Evolutionary conservation across 2,888 invertebrate species (phyloP), one percentile per base, ranked within the genome.

Genomic region (Drosophila histrio): DNA sequence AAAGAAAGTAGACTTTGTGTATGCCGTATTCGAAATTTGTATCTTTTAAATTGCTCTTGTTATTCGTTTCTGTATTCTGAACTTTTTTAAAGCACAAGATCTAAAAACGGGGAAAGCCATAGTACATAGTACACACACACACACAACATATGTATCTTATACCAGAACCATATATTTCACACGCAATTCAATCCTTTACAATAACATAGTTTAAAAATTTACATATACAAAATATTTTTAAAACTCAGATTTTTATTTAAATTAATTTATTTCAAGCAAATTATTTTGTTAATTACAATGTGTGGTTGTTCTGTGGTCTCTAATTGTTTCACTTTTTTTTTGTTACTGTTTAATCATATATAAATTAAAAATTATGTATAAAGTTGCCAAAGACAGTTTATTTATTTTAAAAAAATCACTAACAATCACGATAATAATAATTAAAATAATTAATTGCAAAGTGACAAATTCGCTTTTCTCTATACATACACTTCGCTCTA

Each of bases 211-310:
- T 38, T 6, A 19, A 11, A 38, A 38, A 19, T 19, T n/a, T n/a
- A n/a, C n/a, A 1, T 38, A 19, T 15, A 38, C 17, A 38, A 11
- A 38, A 22, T 7, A 11, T 65, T 68, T 53, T 72, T 73, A 63
- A 77, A 71, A 79, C 80, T 80, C 53, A 80, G 76, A 77, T 80
- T 83, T 81, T 81, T 81, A 84, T 81, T 81, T 81, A 79, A 84
- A 84, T 81, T 84, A 81, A 84, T 81, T 77, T 81, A 81, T 84
- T 84, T 69, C 57, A 84, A 84, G 79, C 81, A 78, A 84, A 76
- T 71, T 76, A 79, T 78, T 75, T 77, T 76, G 68, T 84, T 81
- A 81, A 80, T 81, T 81, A 81, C 81, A 81, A 69, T 76, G 78
- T 79, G 72, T 79, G 64, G 54, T 72, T 74, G 59, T 65, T 22